Conservation (phyloP, 2,113 vertebrate species). For the Percopsis transmontana region DNA sequence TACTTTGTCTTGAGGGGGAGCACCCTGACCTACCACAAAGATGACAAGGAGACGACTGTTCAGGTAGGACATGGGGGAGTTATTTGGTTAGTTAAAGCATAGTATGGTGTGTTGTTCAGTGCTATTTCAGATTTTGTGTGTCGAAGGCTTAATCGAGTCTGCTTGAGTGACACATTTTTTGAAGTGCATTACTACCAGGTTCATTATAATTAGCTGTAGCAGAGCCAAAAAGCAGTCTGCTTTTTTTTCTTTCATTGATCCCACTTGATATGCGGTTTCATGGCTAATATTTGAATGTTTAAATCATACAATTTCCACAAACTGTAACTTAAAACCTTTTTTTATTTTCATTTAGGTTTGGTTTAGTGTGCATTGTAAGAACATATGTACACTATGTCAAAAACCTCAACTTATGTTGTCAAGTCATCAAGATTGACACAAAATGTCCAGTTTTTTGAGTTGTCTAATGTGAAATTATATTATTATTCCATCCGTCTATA, state of each 20-base stretch:
- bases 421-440: not conserved
- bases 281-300: too few species aligned
- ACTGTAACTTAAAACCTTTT: not conserved
- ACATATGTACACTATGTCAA: too few species aligned
- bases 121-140: too few species aligned
- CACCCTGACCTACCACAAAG: slow-evolving; percentile 90
- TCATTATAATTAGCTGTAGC: too few species aligned
- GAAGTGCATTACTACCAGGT: too few species aligned
- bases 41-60: slow-evolving; percentile 85
- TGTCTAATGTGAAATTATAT: too few species aligned
- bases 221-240: too few species aligned
- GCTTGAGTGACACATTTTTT: not conserved
- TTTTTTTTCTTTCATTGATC: too few species aligned
- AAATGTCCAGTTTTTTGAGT: not conserved
- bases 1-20: slow-evolving; percentile 90
- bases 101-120: not conserved
- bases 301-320: not conserved
- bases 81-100: too few species aligned
- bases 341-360: not conserved
- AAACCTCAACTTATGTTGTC: not conserved
- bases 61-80: slow-evolving; percentile 78
- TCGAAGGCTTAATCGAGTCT: too few species aligned
- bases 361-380: not conserved
- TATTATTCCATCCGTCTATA: too few species aligned
- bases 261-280: too few species aligned